Percentiles rank a stretch among this genome's conserved stretches.
phyloP scores from a whole-genome alignment of 2,113 vertebrate species.

The Riparia riparia region DNA sequence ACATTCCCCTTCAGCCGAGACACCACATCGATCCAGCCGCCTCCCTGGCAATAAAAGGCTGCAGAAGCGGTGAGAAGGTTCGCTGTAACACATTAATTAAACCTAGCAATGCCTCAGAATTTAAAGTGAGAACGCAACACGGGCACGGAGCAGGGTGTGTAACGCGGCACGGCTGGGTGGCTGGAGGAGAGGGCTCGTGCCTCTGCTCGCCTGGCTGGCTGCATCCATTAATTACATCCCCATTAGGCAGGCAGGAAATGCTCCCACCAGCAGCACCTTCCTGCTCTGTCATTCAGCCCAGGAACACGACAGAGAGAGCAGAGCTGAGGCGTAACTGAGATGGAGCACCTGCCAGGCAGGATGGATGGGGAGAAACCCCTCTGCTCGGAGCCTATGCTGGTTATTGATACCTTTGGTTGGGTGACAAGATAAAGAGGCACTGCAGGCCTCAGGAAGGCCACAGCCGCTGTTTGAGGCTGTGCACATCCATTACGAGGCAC shows the following conservation, averaged over 20 bases:
- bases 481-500: not conserved
- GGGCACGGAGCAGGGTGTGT: accelerated
- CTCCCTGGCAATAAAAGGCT: not conserved
- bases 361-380: not conserved
- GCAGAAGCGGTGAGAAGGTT: not conserved
- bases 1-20: not conserved
- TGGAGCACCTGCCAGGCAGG: not conserved
- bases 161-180: not conserved
- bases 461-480: not conserved
- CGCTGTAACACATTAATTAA: not conserved
- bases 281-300: not conserved
- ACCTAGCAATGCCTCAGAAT: not conserved
- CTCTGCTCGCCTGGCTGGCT: not conserved
- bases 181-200: not conserved
- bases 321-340: not conserved
- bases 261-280: not conserved
- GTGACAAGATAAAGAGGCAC: not conserved
- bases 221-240: not conserved
- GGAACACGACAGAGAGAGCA: not conserved
- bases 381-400: not conserved
- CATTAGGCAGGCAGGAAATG: not conserved
- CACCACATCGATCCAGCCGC: not conserved
- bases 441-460: not conserved
- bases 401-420: not conserved
- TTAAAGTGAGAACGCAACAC: not conserved